Conservation (phyloP, 2,888 invertebrate genomes). For the Anthophora plumipes region DNA sequence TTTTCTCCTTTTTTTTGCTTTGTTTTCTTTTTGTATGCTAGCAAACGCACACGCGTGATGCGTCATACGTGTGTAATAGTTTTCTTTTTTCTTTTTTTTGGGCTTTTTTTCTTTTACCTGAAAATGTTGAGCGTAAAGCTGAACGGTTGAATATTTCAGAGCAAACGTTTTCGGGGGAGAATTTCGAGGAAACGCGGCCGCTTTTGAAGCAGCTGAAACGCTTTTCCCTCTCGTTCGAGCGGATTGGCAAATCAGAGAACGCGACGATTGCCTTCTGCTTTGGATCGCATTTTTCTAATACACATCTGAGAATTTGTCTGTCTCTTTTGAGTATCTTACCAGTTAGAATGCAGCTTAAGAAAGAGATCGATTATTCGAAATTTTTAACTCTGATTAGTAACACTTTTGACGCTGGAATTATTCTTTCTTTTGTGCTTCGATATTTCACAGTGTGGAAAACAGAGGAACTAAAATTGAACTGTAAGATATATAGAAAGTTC, state of each 20-base stretch:
- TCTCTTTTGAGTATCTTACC: neutral
- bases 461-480: too few relatives aligned
- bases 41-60: neutral
- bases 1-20: neutral
- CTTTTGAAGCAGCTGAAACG: conserved; percentile 17
- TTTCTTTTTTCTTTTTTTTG: neutral
- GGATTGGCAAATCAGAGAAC: neutral
- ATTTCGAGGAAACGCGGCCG: conserved; percentile 36
- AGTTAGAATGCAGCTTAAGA: too few relatives aligned
- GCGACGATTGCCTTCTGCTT: conserved; percentile 23
- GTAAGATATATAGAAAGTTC: too few relatives aligned
- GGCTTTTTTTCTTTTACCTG: too few relatives aligned
- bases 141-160: conserved; percentile 56
- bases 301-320: neutral
- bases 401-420: too few relatives aligned
- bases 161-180: conserved; percentile 47
- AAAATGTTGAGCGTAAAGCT: conserved; percentile 44
- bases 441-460: too few relatives aligned
- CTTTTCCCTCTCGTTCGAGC: conserved; percentile 25
- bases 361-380: too few relatives aligned
- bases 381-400: too few relatives aligned
- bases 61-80: neutral
- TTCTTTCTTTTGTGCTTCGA: too few relatives aligned
- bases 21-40: neutral
- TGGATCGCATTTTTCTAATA: neutral